phyloP scores from a whole-genome alignment of 2,797 vertebrate species.

The Tympanoctomys barrerae region DNA sequence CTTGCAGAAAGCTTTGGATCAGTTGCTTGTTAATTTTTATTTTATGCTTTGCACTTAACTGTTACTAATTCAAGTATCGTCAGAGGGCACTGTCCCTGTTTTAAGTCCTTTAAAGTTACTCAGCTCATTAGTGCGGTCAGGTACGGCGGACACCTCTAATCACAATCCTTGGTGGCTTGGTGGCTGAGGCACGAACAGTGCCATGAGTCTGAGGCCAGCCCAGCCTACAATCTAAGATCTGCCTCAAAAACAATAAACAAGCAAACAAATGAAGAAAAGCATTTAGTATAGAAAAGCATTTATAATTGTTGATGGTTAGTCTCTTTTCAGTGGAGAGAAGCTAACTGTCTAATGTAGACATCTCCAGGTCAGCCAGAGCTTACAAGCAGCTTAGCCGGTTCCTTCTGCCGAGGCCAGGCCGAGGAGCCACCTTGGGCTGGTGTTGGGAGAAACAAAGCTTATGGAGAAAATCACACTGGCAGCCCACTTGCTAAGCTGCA shows the following conservation, averaged over 20 bases:
- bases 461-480: background rate
- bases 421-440: background rate
- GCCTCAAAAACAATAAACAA: background rate
- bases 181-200: background rate
- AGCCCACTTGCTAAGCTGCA: background rate
- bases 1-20: background rate
- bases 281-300: constrained; percentile 1
- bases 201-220: background rate
- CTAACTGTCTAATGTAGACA: background rate
- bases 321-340: constrained; percentile 17
- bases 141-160: background rate
- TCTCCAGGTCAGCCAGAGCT: background rate
- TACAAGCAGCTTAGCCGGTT: background rate
- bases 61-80: background rate
- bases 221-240: background rate
- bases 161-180: background rate
- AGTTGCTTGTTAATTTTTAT: background rate
- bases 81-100: constrained; percentile 7
- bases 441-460: background rate
- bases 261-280: background rate
- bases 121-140: background rate
- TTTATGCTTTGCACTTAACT: constrained; percentile 56
- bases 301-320: background rate
- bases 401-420: background rate
- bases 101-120: constrained; percentile 35